Base-by-base conservation (phyloP, 2,888 invertebrate species). In the Latheticus oryzae region DNA sequence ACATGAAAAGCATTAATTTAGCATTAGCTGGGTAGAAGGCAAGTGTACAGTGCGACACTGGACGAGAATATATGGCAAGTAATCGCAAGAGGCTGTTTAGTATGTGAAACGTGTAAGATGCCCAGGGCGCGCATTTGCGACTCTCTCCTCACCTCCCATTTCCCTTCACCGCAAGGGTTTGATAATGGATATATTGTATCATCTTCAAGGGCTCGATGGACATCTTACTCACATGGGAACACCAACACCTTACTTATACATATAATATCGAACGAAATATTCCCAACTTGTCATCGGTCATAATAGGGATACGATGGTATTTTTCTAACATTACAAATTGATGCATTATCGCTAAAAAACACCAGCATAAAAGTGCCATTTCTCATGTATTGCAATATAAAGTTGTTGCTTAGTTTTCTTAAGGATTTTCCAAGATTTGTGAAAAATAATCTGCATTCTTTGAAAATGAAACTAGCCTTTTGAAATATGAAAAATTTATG, bases 131-230 rank as follows among this genome's bases (percentile, higher is more conserved):
- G 68, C 76, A 75, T 76, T 75, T 74, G 73, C 75, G 69, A 69
- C 63, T 64, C 70, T 62, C 61, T 51, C 66, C 63, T 62, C 65
- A 61, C 62, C 57, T 54, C 63, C 55, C 64, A 51, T 38, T 62
- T 30, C 32, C 57, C 48, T 11, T 24, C 62, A 62, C 66, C 65
- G 59, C 65, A 62, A 69, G 75, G 73, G 71, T 64, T 70, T 74
- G 74, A 75, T 76, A 76, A 76, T 76, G 75, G 75, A 74, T 75
- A 75, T 72, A 75, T 76, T 75, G 76, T 76, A 76, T 76, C 76
- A 74, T 75, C 74, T 74, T 73, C 70, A 62, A 65, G 52, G 63
- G 57, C 26, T 61, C 65, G 70, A 70, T 70, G 72, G 71, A 73
- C 71, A 71, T 67, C 70, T 69, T 68, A 66, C 63, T 66, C 54